Evolutionary conservation across 2,113 vertebrate species (phyloP).

Genomic region (Actenoides hombroni): DNA sequence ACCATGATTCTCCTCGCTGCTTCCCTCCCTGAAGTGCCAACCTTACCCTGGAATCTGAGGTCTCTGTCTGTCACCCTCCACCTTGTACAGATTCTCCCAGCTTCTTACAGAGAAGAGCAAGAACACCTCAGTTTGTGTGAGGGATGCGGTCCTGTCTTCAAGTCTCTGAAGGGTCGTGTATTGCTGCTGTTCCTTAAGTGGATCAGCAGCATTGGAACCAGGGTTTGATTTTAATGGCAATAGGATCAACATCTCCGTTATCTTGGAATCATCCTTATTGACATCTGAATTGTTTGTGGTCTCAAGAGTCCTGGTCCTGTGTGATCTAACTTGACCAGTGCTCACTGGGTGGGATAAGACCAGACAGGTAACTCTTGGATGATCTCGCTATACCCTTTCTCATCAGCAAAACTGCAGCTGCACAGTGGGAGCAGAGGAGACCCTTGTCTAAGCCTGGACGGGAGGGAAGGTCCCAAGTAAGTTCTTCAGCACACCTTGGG

Average conservation of each 20-base stretch:
- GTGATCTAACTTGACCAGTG: background rate
- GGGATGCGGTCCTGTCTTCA: background rate
- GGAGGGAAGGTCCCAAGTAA: background rate
- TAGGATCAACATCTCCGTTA: background rate
- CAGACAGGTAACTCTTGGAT: background rate
- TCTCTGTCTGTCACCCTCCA: background rate
- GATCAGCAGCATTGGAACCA: fast-evolving
- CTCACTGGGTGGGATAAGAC: background rate
- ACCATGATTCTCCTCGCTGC: background rate
- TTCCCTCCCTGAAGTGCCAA: background rate
- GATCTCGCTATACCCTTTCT: background rate
- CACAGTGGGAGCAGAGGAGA: background rate
- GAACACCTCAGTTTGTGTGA: background rate
- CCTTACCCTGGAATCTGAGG: no score
- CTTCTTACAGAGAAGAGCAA: background rate
- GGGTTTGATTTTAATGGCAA: background rate
- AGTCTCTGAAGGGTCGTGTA: fast-evolving
- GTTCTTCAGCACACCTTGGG: background rate
- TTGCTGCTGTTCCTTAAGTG: background rate
- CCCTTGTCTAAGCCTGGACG: background rate
- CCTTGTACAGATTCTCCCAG: fast-evolving
- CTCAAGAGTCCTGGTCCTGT: background rate
- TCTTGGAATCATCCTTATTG: background rate
- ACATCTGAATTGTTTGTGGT: background rate
- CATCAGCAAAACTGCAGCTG: background rate